phyloP scores from a whole-genome alignment of 2,888 invertebrate genomes.

The Melikaiella ostensackeni region DNA sequence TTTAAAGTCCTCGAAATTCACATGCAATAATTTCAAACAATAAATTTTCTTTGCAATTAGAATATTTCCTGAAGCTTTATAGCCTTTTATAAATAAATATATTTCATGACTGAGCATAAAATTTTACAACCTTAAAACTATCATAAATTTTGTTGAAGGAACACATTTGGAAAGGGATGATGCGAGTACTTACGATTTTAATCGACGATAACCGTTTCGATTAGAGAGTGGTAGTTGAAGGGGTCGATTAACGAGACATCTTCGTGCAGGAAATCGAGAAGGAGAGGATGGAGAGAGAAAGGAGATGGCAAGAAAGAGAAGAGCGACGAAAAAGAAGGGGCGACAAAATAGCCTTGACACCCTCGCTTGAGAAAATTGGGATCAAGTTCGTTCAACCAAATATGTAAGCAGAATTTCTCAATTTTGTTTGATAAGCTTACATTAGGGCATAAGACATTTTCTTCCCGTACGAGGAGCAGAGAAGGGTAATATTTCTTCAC shows the following conservation, averaged over 20 bases:
- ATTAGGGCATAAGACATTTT: background rate
- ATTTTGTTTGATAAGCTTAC: background rate
- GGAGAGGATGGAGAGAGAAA: slow-evolving; percentile 3
- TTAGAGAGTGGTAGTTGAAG: slow-evolving; percentile 14
- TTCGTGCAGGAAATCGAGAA: slow-evolving; percentile 30
- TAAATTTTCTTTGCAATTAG: no score
- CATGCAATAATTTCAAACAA: no score
- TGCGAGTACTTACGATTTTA: background rate
- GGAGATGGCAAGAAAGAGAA: background rate
- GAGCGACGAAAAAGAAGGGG: slow-evolving; percentile 24
- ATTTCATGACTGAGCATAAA: background rate
- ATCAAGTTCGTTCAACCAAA: slow-evolving; percentile 51
- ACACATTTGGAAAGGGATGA: background rate
- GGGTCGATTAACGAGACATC: slow-evolving; percentile 27
- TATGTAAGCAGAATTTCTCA: slow-evolving; percentile 45
- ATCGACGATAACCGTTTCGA: slow-evolving; percentile 19
- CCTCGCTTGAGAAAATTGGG: slow-evolving; percentile 51
- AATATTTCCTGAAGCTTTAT: no score
- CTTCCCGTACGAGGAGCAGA: background rate
- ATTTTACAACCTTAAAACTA: background rate
- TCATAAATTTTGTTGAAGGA: background rate
- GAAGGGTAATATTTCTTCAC: no score
- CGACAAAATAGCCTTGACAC: slow-evolving; percentile 26
- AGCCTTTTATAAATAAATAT: no score
- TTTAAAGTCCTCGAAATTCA: no score